phyloP scores from a whole-genome alignment of 1,140 invertebrate species.

The Teleogryllus occipitalis region DNA sequence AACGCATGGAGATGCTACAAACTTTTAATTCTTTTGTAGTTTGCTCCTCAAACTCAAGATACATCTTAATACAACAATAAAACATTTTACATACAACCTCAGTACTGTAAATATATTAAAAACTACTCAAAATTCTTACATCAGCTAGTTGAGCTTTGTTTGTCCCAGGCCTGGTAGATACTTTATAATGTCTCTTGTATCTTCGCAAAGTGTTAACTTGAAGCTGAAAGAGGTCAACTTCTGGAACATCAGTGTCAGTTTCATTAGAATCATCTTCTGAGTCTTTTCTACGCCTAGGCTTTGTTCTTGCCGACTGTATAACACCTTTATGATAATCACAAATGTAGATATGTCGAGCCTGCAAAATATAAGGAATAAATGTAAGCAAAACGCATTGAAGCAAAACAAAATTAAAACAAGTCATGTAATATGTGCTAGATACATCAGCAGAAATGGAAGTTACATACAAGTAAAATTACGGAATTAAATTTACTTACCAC shows the following conservation, averaged over 20 bases:
- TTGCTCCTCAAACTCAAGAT: too few species aligned
- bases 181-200: slow-evolving; percentile 90
- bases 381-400: background rate
- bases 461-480: background rate
- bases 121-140: slow-evolving; percentile 52
- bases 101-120: background rate
- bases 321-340: slow-evolving; percentile 94
- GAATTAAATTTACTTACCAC: slow-evolving; percentile 46
- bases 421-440: background rate
- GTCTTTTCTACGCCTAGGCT: slow-evolving; percentile 72
- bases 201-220: slow-evolving; percentile 86
- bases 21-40: too few species aligned
- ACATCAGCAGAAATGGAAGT: background rate
- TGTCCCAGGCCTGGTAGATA: slow-evolving; percentile 77
- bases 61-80: too few species aligned
- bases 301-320: slow-evolving; percentile 84
- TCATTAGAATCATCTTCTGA: slow-evolving; percentile 88
- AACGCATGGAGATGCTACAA: too few species aligned
- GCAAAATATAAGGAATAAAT: slow-evolving; percentile 30
- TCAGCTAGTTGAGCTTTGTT: slow-evolving; percentile 94
- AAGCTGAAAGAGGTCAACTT: slow-evolving; percentile 86
- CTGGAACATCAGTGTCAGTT: slow-evolving; percentile 76
- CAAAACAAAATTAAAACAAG: background rate
- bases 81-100: too few species aligned
- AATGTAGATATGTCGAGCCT: slow-evolving; percentile 92